phyloP scores from a whole-genome alignment of 2,888 invertebrate species.

The Thyatira batis region DNA sequence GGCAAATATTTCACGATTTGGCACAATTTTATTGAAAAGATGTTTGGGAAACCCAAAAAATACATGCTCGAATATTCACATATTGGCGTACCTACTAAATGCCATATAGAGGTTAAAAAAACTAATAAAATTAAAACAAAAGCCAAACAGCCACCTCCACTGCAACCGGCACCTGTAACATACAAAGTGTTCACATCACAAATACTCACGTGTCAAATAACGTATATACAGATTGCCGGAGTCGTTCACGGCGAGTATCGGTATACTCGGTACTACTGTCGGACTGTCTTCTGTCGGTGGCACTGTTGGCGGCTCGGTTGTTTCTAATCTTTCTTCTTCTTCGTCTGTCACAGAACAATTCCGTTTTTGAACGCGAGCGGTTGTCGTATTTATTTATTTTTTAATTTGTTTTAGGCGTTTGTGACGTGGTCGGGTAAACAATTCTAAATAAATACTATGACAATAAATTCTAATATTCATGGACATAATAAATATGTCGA shows the following conservation, averaged over 20 bases:
- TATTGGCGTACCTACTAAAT: not conserved
- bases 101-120: not conserved
- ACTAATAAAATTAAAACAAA: not conserved
- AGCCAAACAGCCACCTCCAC: not conserved
- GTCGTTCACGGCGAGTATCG: constrained; percentile 59
- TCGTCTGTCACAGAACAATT: constrained; percentile 65
- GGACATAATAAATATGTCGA: not conserved
- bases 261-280: constrained; percentile 8
- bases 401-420: not conserved
- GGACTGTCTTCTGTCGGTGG: constrained; percentile 28
- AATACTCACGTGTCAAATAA: constrained; percentile 76
- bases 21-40: not conserved
- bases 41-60: no score
- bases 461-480: not conserved
- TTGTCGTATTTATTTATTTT: constrained; percentile 70
- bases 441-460: not conserved
- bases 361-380: constrained; percentile 54
- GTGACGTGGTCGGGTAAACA: not conserved
- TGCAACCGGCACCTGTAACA: constrained; percentile 51
- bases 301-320: constrained; percentile 48
- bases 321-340: constrained; percentile 74
- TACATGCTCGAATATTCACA: not conserved
- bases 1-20: constrained; percentile 6
- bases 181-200: constrained; percentile 17
- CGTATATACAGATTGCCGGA: constrained; percentile 65